Evolutionary conservation across 2,888 invertebrate species (phyloP).

Genomic region (Apeira syringaria): DNA sequence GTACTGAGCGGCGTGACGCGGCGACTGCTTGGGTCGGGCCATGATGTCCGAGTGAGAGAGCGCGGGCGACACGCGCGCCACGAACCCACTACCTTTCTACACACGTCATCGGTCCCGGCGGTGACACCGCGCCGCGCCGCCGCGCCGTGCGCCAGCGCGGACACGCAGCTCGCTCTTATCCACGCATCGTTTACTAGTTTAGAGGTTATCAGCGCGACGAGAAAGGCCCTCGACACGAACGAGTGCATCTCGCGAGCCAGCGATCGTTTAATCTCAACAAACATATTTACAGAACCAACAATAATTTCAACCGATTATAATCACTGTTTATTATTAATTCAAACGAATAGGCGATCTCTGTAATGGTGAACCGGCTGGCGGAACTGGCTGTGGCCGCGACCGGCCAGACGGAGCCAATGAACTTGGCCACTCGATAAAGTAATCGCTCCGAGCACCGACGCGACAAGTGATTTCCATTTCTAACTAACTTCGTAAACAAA

Average conservation of each 20-base stretch:
- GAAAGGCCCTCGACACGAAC: neutral
- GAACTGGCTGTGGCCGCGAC: slow-evolving; percentile 6
- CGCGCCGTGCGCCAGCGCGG: slow-evolving; percentile 14
- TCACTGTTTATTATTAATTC: too few species aligned
- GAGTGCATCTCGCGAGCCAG: neutral
- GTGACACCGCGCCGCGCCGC: slow-evolving; percentile 34
- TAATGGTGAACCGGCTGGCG: too few species aligned
- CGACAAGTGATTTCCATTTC: slow-evolving; percentile 6
- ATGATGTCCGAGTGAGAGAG: slow-evolving; percentile 74
- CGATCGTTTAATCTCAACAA: too few species aligned
- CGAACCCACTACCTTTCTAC: slow-evolving; percentile 27
- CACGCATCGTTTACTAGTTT: neutral
- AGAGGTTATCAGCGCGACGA: slow-evolving; percentile 16
- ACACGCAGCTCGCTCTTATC: slow-evolving; percentile 15
- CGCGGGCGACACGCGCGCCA: slow-evolving; percentile 34
- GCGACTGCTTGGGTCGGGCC: slow-evolving; percentile 79
- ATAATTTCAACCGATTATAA: too few species aligned
- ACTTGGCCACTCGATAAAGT: slow-evolving; percentile 18
- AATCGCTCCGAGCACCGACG: slow-evolving; percentile 8
- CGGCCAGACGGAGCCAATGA: slow-evolving; percentile 11
- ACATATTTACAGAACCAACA: too few species aligned
- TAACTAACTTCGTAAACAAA: slow-evolving; percentile 5
- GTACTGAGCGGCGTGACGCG: slow-evolving; percentile 71
- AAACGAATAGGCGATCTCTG: too few species aligned
- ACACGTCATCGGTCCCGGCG: neutral